These are phyloP conservation scores for Lordiphosa stackelbergi DNA, from an alignment of 1,140 invertebrate genomes.

Conservation along the genomic window DNA sequence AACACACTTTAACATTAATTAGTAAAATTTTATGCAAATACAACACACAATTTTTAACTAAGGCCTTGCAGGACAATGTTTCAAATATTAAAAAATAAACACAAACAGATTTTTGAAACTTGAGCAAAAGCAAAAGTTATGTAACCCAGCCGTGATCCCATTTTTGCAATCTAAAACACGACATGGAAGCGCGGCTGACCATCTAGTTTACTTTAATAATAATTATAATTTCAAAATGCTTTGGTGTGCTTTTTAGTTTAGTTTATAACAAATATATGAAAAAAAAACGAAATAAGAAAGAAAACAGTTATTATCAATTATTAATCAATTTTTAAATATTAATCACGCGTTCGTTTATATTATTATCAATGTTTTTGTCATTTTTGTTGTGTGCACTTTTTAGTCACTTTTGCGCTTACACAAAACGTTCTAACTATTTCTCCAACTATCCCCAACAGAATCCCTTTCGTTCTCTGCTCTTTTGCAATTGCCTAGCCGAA, in stretches of 20 bases:
- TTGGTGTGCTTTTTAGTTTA: slow-evolving; percentile 57
- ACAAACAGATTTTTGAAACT: slow-evolving; percentile 7
- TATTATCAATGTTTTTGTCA: slow-evolving; percentile 35
- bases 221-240: slow-evolving; percentile 50
- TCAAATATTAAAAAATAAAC: slow-evolving; percentile 17
- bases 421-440: slow-evolving; percentile 2
- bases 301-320: slow-evolving; percentile 47
- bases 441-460: slow-evolving; percentile 2
- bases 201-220: slow-evolving; percentile 40
- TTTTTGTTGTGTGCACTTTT: slow-evolving; percentile 53
- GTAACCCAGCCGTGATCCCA: too few relatives aligned
- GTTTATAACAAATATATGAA: slow-evolving; percentile 21
- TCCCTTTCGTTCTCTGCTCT: slow-evolving; percentile 2
- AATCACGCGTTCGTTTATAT: slow-evolving; percentile 34
- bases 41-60: slow-evolving; percentile 14
- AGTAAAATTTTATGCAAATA: slow-evolving; percentile 63
- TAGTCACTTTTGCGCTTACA: slow-evolving; percentile 59
- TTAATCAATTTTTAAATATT: slow-evolving; percentile 41
- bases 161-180: too few relatives aligned
- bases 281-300: slow-evolving; percentile 62
- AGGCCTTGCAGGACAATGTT: too few relatives aligned
- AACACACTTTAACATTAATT: slow-evolving; percentile 61
- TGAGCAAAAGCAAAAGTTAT: too few relatives aligned
- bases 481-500: slow-evolving; percentile 50
- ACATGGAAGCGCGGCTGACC: too few relatives aligned